phyloP scores from a whole-genome alignment of 2,888 invertebrate genomes.

The Gonocerus acuteangulatus region DNA sequence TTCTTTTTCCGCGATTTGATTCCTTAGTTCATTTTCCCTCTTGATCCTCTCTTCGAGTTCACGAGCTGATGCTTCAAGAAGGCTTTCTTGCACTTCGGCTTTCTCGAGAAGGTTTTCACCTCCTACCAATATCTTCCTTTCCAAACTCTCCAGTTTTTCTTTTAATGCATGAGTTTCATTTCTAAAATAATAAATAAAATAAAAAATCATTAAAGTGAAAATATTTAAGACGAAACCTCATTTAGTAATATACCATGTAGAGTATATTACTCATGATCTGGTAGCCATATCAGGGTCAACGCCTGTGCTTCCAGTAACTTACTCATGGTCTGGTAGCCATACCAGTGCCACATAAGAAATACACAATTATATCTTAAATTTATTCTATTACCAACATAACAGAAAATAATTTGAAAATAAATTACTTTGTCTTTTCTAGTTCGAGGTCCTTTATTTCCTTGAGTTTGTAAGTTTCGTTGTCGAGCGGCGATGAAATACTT shows the following conservation, averaged over 20 bases:
- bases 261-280: no score
- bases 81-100: constrained; percentile 83
- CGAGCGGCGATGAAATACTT: constrained; percentile 16
- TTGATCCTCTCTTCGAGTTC: constrained; percentile 71
- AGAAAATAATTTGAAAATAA: background rate
- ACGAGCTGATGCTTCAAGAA: constrained; percentile 77
- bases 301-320: no score
- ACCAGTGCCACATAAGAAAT: no score
- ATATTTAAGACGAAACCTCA: background rate
- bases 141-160: constrained; percentile 78
- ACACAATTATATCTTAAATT: no score
- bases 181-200: constrained; percentile 29
- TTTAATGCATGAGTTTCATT: constrained; percentile 39
- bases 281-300: no score
- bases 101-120: constrained; percentile 97
- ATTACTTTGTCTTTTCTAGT: constrained; percentile 63
- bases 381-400: background rate
- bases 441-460: constrained; percentile 62
- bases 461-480: constrained; percentile 55
- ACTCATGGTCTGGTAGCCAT: no score
- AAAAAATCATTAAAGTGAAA: background rate
- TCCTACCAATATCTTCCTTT: constrained; percentile 93
- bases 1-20: constrained; percentile 79
- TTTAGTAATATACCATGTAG: no score
- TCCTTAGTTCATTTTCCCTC: constrained; percentile 71